Base-by-base conservation (phyloP, 1,140 invertebrate species). In the Zaprionus nigranus region DNA sequence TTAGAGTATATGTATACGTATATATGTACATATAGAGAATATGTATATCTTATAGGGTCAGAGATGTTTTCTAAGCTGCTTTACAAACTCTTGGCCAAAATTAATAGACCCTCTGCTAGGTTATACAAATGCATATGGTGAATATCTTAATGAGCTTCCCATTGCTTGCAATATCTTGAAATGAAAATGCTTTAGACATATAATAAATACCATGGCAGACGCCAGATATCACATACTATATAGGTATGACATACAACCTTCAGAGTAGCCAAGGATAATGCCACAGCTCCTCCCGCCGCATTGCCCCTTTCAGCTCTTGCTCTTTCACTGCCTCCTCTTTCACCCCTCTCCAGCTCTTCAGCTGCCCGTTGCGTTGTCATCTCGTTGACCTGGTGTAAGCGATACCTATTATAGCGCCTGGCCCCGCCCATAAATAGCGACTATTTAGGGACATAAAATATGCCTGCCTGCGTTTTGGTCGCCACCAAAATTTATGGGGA, bases 381-480 rank as follows among this genome's bases (percentile, higher is more conserved):
- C 49, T 20, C 20, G 20, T 22, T 67, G 71, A 69, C 71, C 71
- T 13, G 60, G 34, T 67, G 64, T 22, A 38, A 54, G 46, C 36
- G 71, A 34, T 38, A 17, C 7, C 64, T 67, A 61, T 61, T 68
- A 74, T 61, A 68, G 49, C 36, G 28, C 12, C 58, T 57, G 49
- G 77, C 77, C 71, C 57, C 57, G 58, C 53, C 81, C 81, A 84
- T 84, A 82, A 82, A 82, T 82, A 82, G 61, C 76, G 71, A 82
- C 82, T 86, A 87, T 72, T 86, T 87, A 82, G 53, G 75, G 77
- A 77, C 83, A 83, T 87, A 82, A 87, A 87, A 74, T 80, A 68
- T 65, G 81, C 53, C 71, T 64, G 77, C 59, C 58, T 64, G 56
- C 51, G 67, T 67, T 61, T 65, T 67, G 46, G 62, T 49, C 30